A percentile compares a stretch with the other conserved stretches of the same genome.
phyloP scores from a whole-genome alignment of 2,113 vertebrate genomes.

The Drymodes brunneopygia region DNA sequence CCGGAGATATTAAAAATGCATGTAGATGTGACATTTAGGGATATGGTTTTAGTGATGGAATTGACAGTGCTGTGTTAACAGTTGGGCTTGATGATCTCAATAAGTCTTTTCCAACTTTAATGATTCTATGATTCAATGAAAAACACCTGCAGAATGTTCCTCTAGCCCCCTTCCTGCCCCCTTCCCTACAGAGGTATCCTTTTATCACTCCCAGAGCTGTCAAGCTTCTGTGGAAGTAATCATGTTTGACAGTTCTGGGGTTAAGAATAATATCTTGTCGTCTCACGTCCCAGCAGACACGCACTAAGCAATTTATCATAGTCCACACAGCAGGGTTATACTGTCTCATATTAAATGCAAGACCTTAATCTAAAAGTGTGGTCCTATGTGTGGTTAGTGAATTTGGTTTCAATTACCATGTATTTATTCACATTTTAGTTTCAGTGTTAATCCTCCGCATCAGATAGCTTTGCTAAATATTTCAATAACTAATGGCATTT shows the following conservation, averaged over 20 bases:
- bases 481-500: constrained; percentile 43
- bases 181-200: not conserved
- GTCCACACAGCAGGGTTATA: constrained; percentile 3
- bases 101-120: not conserved
- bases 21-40: not conserved
- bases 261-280: constrained; percentile 39
- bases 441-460: constrained; percentile 26
- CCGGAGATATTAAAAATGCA: not conserved
- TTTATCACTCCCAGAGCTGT: constrained; percentile 11
- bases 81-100: not conserved
- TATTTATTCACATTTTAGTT: constrained; percentile 57
- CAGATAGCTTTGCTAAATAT: constrained; percentile 26
- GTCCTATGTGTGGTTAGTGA: not conserved
- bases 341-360: constrained; percentile 35
- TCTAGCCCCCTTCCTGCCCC: not conserved
- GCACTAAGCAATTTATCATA: constrained; percentile 49
- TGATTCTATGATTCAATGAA: not conserved
- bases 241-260: not conserved
- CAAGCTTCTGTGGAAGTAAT: constrained; percentile 46
- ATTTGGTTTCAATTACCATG: constrained; percentile 29
- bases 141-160: not conserved
- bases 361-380: constrained; percentile 10
- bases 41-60: not conserved
- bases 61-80: not conserved
- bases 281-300: not conserved